Conservation (phyloP, 2,113 vertebrate species). For the Opisthocomus hoazin region DNA sequence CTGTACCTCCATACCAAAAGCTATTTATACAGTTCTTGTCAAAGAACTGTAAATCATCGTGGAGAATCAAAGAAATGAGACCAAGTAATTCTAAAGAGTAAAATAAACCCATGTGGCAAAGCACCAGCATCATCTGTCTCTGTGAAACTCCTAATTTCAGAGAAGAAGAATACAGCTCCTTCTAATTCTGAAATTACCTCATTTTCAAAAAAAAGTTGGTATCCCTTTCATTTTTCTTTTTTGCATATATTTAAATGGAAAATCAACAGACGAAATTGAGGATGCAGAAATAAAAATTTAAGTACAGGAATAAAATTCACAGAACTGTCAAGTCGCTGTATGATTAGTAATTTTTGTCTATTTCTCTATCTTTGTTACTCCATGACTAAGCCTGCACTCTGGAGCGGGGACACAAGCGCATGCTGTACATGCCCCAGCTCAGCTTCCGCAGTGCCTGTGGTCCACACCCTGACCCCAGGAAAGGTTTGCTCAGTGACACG, state of each 20-base stretch:
- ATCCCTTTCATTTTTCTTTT: neutral
- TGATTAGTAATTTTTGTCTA: neutral
- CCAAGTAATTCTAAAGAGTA: neutral
- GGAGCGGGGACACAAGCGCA: neutral
- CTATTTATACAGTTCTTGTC: neutral
- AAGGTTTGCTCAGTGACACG: neutral
- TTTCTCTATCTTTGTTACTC: neutral
- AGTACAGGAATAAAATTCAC: neutral
- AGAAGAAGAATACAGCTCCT: neutral
- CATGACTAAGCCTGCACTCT: neutral
- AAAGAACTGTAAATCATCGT: neutral
- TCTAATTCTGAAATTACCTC: neutral
- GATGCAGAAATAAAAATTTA: neutral
- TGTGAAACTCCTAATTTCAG: neutral
- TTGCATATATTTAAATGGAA: neutral
- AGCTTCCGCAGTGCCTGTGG: no score
- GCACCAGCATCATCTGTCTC: neutral
- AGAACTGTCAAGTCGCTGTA: neutral
- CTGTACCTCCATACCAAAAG: neutral
- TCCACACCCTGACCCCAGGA: neutral
- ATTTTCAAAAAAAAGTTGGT: neutral
- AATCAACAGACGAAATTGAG: neutral
- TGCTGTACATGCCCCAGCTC: accelerated
- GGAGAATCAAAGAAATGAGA: neutral
- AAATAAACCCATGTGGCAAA: neutral